Conservation (phyloP, 2,113 vertebrate species). For the Trinectes maculatus region DNA sequence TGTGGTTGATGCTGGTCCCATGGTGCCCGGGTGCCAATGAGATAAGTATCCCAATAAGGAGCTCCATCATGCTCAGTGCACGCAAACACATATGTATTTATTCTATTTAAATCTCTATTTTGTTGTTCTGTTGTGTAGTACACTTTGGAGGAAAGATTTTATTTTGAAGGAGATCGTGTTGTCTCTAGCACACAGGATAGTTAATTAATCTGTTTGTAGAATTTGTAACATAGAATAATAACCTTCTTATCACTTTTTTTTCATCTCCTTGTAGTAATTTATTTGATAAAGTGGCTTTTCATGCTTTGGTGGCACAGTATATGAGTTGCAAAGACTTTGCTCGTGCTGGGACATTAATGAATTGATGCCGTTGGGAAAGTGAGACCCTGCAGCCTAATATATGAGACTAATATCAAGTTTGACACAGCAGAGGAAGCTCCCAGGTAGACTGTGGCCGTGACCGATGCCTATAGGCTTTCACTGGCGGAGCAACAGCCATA, state of each 20-base stretch:
- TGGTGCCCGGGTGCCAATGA: conserved; percentile 43
- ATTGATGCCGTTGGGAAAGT: conserved; percentile 34
- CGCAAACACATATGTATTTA: conserved; percentile 37
- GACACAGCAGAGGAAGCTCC: conserved; percentile 50
- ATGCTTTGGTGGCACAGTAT: conserved; percentile 5
- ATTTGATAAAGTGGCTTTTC: conserved; percentile 20
- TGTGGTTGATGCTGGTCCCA: conserved; percentile 53
- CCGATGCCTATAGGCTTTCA: conserved; percentile 58
- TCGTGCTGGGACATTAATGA: conserved; percentile 39
- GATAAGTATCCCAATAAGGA: conserved; percentile 57
- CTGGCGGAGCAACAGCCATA: conserved; percentile 48
- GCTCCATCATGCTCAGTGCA: conserved; percentile 38
- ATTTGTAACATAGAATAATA: conserved; percentile 24
- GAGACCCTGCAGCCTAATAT: conserved; percentile 47
- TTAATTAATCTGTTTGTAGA: conserved; percentile 16
- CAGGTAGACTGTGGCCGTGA: conserved; percentile 66
- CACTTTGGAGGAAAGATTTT: background rate
- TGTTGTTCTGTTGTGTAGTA: background rate
- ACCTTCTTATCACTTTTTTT: background rate
- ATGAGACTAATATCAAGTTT: conserved; percentile 54
- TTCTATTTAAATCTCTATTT: conserved; percentile 26
- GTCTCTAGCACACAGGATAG: background rate
- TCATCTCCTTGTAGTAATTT: background rate
- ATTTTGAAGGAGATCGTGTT: no score
- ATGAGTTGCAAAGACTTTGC: conserved; percentile 26